These are phyloP conservation scores for Eremophila alpestris DNA, from an alignment of 2,797 vertebrate species.

Conservation along the genomic window DNA sequence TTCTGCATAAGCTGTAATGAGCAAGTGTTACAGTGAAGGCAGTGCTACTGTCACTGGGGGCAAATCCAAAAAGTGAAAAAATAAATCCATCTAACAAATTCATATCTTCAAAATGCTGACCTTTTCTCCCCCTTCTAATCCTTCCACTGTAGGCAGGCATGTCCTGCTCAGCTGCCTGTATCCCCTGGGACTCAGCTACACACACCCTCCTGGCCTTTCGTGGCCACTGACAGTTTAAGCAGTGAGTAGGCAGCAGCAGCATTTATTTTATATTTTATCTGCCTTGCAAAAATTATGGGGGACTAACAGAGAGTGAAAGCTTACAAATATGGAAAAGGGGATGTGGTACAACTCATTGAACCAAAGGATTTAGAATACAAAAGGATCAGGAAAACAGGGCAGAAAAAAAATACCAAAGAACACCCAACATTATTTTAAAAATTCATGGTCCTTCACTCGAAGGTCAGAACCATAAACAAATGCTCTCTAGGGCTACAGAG, in stretches of 20 bases:
- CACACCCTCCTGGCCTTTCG: not conserved
- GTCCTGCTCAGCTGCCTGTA: not conserved
- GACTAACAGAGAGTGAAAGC: not conserved
- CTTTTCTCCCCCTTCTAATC: not conserved
- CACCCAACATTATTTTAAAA: not conserved
- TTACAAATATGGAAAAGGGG: not conserved
- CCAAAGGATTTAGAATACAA: not conserved
- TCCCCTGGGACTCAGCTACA: not conserved
- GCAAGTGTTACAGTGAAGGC: not conserved
- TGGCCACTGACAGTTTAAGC: not conserved
- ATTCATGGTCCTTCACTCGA: not conserved
- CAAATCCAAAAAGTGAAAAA: not conserved
- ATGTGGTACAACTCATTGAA: not conserved
- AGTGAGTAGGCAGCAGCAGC: not conserved
- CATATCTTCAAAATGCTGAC: not conserved
- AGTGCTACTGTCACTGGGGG: not conserved
- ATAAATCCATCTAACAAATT: not conserved
- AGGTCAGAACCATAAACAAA: not conserved
- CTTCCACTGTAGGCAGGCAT: not conserved
- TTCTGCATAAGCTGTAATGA: not conserved
- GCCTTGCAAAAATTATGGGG: not conserved
- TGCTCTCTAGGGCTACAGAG: not conserved
- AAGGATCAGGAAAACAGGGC: not conserved
- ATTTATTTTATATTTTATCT: not conserved
- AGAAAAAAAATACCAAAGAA: not conserved